Evolutionary conservation across 2,113 vertebrate species (phyloP).

Genomic region (Lepus timidus): DNA sequence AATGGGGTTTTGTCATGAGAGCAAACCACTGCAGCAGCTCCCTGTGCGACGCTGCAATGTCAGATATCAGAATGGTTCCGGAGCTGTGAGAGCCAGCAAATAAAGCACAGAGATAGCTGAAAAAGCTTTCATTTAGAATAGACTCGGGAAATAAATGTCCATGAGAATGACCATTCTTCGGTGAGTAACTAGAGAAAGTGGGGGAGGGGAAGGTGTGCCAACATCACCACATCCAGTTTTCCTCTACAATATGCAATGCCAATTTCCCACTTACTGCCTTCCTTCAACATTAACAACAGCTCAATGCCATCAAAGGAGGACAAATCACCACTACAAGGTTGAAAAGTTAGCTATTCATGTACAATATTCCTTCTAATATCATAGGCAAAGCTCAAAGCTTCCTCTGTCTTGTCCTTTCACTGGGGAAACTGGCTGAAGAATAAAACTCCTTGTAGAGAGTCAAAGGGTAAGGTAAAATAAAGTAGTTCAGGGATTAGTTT

Average conservation of each 20-base stretch:
- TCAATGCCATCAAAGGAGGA: constrained; percentile 31
- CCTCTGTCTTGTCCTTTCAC: neutral
- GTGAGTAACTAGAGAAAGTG: neutral
- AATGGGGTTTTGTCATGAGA: neutral
- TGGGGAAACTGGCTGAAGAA: constrained; percentile 28
- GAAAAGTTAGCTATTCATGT: neutral
- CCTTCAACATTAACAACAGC: constrained; percentile 32
- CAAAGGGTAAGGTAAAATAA: constrained; percentile 59
- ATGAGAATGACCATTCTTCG: neutral
- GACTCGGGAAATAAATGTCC: constrained; percentile 18
- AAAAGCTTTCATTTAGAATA: constrained; percentile 10
- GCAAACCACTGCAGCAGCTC: neutral
- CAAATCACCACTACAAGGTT: neutral
- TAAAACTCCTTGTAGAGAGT: constrained; percentile 56
- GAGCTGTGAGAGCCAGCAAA: neutral
- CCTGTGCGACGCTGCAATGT: neutral
- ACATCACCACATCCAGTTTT: constrained; percentile 14
- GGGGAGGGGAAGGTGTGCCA: neutral
- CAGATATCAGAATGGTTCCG: neutral
- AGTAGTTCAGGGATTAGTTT: constrained; percentile 67
- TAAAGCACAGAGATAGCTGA: neutral
- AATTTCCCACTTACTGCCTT: neutral
- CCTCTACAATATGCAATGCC: neutral
- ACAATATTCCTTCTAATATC: constrained; percentile 21
- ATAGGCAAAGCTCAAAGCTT: neutral